Evolutionary conservation across 2,888 invertebrate species (phyloP).

Genomic region (Harpagoxenus sublaevis): DNA sequence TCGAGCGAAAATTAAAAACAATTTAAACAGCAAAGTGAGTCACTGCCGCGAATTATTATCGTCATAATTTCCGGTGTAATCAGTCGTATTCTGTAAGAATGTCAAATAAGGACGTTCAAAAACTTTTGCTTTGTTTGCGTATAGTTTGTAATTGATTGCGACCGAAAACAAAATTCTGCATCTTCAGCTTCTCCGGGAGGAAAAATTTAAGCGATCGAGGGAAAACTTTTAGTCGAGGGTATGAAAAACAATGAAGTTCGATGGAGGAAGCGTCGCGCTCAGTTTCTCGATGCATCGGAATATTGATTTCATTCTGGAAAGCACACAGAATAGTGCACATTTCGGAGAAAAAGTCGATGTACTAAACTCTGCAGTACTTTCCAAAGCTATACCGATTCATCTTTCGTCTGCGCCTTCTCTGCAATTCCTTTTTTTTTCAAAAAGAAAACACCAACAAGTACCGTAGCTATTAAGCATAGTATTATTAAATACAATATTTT

Average conservation of each 20-base stretch:
- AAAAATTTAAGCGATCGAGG: constrained; percentile 13
- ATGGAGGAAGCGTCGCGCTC: not conserved
- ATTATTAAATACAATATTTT: not conserved
- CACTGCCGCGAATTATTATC: not conserved
- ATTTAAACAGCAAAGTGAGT: not conserved
- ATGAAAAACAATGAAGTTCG: not conserved
- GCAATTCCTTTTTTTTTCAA: not conserved
- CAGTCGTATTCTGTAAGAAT: not conserved
- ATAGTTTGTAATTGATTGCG: constrained; percentile 13
- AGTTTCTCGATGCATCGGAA: not conserved
- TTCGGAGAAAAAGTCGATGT: not conserved
- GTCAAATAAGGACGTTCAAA: not conserved
- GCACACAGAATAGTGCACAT: not conserved
- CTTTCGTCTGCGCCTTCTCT: not conserved
- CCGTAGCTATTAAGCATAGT: not conserved
- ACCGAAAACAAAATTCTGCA: constrained; percentile 16
- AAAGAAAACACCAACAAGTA: not conserved
- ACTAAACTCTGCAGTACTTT: not conserved
- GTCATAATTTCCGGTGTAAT: not conserved
- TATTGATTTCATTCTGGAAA: constrained; percentile 30
- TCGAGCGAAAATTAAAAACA: too few relatives aligned
- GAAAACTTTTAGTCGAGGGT: not conserved
- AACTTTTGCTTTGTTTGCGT: constrained; percentile 19
- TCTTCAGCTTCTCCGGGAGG: not conserved
- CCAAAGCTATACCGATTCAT: not conserved